Evolutionary conservation across 1,140 invertebrate genomes (phyloP).

Genomic region (Trachymyrmex cornetzi): DNA sequence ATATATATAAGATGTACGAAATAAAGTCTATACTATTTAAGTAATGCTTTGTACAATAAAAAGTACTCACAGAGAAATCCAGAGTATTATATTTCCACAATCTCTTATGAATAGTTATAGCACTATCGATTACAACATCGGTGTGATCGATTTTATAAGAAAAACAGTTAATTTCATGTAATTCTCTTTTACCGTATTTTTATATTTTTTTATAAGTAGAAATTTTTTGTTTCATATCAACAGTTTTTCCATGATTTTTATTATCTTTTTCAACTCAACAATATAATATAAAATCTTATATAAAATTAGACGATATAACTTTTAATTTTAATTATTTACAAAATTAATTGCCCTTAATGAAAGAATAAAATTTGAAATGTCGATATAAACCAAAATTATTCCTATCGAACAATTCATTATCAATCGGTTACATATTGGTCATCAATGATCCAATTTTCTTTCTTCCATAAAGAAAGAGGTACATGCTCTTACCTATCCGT

Average conservation of each 20-base stretch:
- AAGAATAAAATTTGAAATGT: background rate
- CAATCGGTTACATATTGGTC: background rate
- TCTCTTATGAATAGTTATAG: background rate
- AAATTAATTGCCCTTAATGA: background rate
- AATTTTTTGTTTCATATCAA: background rate
- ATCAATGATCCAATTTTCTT: background rate
- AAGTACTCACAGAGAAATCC: constrained; percentile 83
- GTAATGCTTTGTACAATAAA: constrained; percentile 86
- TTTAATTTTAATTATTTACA: constrained; percentile 7
- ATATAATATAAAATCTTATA: background rate
- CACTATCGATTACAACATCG: background rate
- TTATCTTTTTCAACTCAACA: background rate
- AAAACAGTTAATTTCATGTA: background rate
- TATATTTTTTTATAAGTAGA: background rate
- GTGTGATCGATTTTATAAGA: background rate
- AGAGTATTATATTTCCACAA: constrained; percentile 25
- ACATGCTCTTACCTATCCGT: constrained; percentile 12
- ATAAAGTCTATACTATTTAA: constrained; percentile 82
- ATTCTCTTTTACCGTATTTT: background rate
- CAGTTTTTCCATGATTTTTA: background rate
- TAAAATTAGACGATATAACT: background rate
- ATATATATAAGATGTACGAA: constrained; percentile 69
- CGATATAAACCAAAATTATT: background rate
- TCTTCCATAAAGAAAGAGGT: background rate
- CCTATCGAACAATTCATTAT: background rate